Evolutionary conservation across 2,888 invertebrate species (phyloP).

Genomic region (Didymodactylos carnosus): DNA sequence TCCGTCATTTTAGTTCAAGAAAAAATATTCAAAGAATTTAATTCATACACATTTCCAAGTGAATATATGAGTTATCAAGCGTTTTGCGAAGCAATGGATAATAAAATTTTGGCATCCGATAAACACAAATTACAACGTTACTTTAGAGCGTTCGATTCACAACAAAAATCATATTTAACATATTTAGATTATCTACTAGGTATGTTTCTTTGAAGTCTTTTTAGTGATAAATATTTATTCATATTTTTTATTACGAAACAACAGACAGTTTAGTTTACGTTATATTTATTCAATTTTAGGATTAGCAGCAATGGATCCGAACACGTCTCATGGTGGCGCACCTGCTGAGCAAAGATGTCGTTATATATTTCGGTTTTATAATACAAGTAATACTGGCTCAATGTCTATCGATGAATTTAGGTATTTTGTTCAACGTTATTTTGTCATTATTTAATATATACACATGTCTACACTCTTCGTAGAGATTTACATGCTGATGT

Average conservation of each 20-base stretch:
- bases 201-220: not conserved
- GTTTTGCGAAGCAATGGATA: not conserved
- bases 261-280: too few species aligned
- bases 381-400: slow-evolving; percentile 10
- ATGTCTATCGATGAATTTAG: not conserved
- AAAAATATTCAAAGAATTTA: slow-evolving; percentile 1
- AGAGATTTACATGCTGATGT: not conserved
- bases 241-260: too few species aligned
- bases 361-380: slow-evolving; percentile 47
- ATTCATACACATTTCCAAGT: slow-evolving; percentile 12
- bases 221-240: too few species aligned
- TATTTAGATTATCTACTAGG: slow-evolving; percentile 37
- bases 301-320: slow-evolving; percentile 46
- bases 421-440: not conserved
- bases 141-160: slow-evolving; percentile 42
- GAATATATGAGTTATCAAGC: slow-evolving; percentile 7
- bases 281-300: slow-evolving; percentile 36
- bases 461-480: too few species aligned
- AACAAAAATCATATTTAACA: slow-evolving; percentile 39
- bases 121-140: not conserved
- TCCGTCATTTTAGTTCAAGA: slow-evolving; percentile 10
- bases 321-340: slow-evolving; percentile 43
- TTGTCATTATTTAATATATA: too few species aligned
- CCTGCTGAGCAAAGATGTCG: slow-evolving; percentile 49
- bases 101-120: not conserved